Percentiles rank a stretch among this genome's conserved stretches.
Evolutionary conservation across 2,113 vertebrate genomes (phyloP).

Genomic region (Saccopteryx leptura): DNA sequence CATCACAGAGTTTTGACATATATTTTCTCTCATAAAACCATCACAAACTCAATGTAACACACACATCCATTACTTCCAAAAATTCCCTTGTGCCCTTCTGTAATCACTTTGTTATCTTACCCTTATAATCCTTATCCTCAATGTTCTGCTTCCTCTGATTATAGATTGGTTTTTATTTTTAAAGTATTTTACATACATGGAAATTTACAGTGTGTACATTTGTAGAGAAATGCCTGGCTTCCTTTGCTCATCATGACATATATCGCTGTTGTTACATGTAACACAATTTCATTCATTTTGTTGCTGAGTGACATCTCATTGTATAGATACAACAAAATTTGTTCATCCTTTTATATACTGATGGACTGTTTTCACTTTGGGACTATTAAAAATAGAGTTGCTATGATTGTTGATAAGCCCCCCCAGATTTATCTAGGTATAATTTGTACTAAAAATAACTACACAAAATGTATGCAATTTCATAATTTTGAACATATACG

Average conservation of each 20-base stretch:
- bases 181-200: neutral
- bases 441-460: neutral
- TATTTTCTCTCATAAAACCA: neutral
- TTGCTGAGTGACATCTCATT: neutral
- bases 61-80: neutral
- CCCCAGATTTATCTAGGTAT: neutral
- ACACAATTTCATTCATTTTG: neutral
- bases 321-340: neutral
- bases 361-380: neutral
- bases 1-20: neutral
- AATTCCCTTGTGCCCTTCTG: neutral
- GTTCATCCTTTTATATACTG: neutral
- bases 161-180: neutral
- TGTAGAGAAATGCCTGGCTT: neutral
- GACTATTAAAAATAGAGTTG: neutral
- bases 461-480: neutral
- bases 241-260: neutral
- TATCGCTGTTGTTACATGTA: neutral
- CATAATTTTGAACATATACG: neutral
- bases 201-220: neutral
- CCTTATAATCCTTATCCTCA: neutral
- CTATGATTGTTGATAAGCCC: neutral
- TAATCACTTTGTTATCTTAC: neutral
- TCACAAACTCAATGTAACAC: neutral
- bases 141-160: neutral